phyloP scores from a whole-genome alignment of 2,113 vertebrate genomes.

The Zeus faber region DNA sequence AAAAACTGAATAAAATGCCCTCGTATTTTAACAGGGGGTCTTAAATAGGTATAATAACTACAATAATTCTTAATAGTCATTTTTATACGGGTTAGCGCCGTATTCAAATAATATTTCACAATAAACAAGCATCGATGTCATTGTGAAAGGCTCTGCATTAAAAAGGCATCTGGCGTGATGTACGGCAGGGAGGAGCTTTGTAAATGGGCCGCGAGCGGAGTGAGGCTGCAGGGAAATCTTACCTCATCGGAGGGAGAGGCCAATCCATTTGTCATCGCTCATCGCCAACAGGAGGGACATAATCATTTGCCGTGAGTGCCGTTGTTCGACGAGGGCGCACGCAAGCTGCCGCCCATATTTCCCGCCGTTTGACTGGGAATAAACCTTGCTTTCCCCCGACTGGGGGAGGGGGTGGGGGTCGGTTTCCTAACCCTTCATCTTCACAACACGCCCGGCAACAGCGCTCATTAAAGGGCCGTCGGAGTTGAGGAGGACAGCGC shows the following conservation, averaged over 20 bases:
- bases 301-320: conserved; percentile 56
- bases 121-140: too few species aligned
- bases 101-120: too few species aligned
- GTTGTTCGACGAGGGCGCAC: conserved; percentile 51
- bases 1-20: too few species aligned
- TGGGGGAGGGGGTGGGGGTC: too few species aligned
- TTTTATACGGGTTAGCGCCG: too few species aligned
- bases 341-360: conserved; percentile 53
- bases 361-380: background rate
- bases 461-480: too few species aligned
- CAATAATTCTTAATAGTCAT: too few species aligned
- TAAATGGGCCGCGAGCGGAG: conserved; percentile 32
- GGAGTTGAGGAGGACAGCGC: too few species aligned
- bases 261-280: conserved; percentile 54
- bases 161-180: background rate
- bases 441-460: too few species aligned
- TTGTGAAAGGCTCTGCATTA: background rate
- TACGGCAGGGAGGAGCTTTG: background rate
- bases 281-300: conserved; percentile 52
- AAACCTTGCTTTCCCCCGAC: background rate
- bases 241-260: conserved; percentile 12
- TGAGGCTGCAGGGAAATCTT: conserved; percentile 39
- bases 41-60: too few species aligned
- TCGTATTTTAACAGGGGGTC: too few species aligned
- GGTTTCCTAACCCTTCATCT: too few species aligned